Percentiles rank a stretch among this genome's conserved stretches.
Evolutionary conservation across 2,797 vertebrate genomes (phyloP).

Genomic region (Tinamus major): DNA sequence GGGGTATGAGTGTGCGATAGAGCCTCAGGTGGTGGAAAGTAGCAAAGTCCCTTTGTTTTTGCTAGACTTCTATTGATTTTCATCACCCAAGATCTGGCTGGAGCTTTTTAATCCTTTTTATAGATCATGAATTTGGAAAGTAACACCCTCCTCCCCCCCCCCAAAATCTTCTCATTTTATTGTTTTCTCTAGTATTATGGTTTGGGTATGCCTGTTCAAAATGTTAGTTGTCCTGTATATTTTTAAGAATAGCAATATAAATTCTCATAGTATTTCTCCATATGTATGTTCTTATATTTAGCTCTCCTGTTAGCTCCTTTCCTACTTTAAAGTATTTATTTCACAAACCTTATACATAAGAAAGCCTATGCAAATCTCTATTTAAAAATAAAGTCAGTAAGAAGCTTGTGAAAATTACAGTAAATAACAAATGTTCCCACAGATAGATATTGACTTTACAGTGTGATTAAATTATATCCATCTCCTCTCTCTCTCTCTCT

Average conservation of each 20-base stretch:
- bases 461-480: constrained; percentile 1
- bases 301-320: background rate
- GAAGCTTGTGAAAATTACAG: constrained; percentile 22
- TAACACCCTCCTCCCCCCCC: background rate
- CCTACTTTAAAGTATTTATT: background rate
- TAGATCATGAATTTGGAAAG: background rate
- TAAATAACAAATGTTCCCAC: constrained; percentile 34
- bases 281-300: background rate
- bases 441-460: constrained; percentile 5
- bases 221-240: background rate
- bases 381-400: constrained; percentile 19
- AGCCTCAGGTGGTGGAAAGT: background rate
- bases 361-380: constrained; percentile 20
- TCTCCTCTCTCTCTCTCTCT: background rate
- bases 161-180: background rate
- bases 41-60: background rate
- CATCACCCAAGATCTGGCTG: background rate
- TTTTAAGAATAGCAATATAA: constrained; percentile 17
- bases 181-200: background rate
- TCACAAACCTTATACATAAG: background rate
- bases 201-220: constrained; percentile 6
- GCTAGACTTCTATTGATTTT: background rate
- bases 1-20: background rate
- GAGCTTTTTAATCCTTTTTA: background rate
- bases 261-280: background rate